Percentiles rank a stretch among this genome's conserved stretches.
phyloP scores from a whole-genome alignment of 2,888 invertebrate species.

The Neoitamus cyanurus region DNA sequence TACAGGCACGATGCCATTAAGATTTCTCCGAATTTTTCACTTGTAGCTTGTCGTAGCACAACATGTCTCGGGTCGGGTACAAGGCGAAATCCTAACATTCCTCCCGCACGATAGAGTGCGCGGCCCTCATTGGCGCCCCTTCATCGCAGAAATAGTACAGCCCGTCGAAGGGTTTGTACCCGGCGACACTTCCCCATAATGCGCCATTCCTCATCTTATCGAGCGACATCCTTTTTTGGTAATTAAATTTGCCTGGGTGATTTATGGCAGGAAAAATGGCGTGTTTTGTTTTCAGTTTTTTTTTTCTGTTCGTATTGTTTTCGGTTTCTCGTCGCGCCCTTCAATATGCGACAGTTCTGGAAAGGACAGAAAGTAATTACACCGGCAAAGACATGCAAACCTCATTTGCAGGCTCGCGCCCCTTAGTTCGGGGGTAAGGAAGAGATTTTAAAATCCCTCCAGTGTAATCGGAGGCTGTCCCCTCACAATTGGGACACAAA shows the following conservation, averaged over 20 bases:
- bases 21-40: background rate
- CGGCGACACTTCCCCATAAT: background rate
- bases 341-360: background rate
- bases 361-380: background rate
- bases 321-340: background rate
- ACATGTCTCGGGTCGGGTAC: background rate
- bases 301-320: background rate
- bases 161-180: background rate
- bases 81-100: background rate
- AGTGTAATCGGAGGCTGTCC: background rate
- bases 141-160: background rate
- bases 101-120: background rate
- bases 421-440: background rate
- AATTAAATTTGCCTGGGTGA: slow-evolving; percentile 55
- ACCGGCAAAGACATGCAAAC: background rate
- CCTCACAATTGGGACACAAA: background rate
- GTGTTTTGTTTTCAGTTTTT: slow-evolving; percentile 36
- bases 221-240: slow-evolving; percentile 52
- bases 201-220: slow-evolving; percentile 51
- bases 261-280: slow-evolving; percentile 53
- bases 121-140: background rate
- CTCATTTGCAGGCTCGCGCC: background rate
- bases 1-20: background rate
- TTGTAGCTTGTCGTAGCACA: background rate
- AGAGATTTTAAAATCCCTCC: background rate